A percentile compares a stretch with the other conserved stretches of the same genome.
phyloP scores from a whole-genome alignment of 2,113 vertebrate genomes.

The Neogale vison region DNA sequence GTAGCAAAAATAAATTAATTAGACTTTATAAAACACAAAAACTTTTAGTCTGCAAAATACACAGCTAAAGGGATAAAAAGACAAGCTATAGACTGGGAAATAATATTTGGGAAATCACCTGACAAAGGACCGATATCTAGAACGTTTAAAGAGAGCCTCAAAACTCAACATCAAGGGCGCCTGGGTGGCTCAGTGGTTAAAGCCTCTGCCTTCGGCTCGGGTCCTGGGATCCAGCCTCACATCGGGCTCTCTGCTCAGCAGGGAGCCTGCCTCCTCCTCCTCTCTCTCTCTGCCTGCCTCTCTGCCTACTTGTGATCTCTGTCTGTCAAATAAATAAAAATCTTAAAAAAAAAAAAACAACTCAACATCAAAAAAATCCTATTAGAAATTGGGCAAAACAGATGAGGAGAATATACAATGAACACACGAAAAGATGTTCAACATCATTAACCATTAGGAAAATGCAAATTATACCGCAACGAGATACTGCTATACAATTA shows the following conservation, averaged over 20 bases:
- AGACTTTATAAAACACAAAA: neutral
- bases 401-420: neutral
- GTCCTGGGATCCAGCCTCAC: no score
- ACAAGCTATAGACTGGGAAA: neutral
- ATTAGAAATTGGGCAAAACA: neutral
- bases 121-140: neutral
- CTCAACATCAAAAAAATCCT: neutral
- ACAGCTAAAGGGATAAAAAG: neutral
- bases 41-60: neutral
- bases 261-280: no score
- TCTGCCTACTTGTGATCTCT: no score
- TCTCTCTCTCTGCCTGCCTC: no score
- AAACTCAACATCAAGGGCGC: neutral
- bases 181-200: no score
- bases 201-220: no score
- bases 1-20: neutral
- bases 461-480: neutral
- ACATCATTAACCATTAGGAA: neutral
- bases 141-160: neutral
- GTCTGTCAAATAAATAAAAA: no score
- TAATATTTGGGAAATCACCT: neutral
- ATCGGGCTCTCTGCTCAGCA: no score
- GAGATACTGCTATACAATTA: neutral
- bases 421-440: neutral
- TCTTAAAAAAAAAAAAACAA: no score